A percentile compares a stretch with the other conserved stretches of the same genome.
Evolutionary conservation across 2,797 vertebrate genomes (phyloP).

Genomic region (Rhinoraja longicauda): DNA sequence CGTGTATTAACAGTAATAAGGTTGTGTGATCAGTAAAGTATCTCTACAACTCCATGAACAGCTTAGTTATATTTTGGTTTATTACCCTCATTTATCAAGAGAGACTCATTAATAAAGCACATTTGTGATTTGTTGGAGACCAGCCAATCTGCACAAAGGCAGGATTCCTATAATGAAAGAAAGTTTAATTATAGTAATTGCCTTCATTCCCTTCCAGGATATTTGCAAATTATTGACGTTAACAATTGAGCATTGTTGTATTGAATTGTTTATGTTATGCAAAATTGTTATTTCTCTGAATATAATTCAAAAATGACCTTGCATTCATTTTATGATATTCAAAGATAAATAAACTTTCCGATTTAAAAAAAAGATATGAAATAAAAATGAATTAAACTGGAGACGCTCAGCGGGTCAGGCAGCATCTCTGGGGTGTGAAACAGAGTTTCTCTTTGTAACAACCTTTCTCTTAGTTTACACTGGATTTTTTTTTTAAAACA

Average conservation of each 20-base stretch:
- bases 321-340: neutral
- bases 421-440: no score
- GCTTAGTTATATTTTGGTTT: neutral
- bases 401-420: no score
- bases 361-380: no score
- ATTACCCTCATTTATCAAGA: neutral
- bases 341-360: neutral
- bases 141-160: neutral
- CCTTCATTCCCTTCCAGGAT: neutral
- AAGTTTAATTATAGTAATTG: conserved; percentile 24
- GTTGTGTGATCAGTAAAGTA: neutral
- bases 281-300: neutral
- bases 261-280: neutral
- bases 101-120: neutral
- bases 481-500: neutral
- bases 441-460: no score
- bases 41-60: neutral
- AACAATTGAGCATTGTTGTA: neutral
- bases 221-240: conserved; percentile 5
- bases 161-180: neutral
- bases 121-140: neutral
- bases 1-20: neutral
- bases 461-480: no score
- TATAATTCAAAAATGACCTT: neutral
- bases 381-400: no score